Conservation (phyloP, 1,140 invertebrate species). For the Leptopilina boulardi region DNA sequence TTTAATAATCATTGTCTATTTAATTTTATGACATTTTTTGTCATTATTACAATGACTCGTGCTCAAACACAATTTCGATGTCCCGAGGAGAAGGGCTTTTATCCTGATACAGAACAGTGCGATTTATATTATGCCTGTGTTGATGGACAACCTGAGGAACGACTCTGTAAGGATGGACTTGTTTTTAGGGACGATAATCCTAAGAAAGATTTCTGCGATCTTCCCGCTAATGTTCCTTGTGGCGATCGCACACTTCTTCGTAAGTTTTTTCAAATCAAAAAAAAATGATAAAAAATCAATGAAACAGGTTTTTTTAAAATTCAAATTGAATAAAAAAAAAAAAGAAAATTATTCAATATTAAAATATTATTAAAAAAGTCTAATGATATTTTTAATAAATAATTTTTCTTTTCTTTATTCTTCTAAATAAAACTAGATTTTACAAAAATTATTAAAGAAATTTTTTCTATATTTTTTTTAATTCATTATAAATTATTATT, state of each 20-base stretch:
- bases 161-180: conserved; percentile 88
- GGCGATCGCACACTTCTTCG: conserved; percentile 84
- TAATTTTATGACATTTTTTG: conserved; percentile 21
- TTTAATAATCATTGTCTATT: background rate
- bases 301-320: no score
- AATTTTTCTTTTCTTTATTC: no score
- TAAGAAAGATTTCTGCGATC: conserved; percentile 86
- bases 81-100: conserved; percentile 85
- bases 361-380: no score
- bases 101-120: conserved; percentile 86
- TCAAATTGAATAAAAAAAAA: no score
- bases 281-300: background rate
- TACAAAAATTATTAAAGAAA: no score
- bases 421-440: no score
- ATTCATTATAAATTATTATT: no score
- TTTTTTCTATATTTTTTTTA: no score
- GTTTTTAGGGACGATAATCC: conserved; percentile 87
- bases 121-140: conserved; percentile 88
- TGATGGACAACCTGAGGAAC: conserved; percentile 81
- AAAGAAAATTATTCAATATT: no score
- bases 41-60: conserved; percentile 38
- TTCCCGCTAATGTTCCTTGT: conserved; percentile 88
- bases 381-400: no score
- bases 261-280: conserved; percentile 77
- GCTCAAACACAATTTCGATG: conserved; percentile 80